Base-by-base conservation (phyloP, 53 echinoderm and acorn worm genomes). In the Temnopleurus reevesii region DNA sequence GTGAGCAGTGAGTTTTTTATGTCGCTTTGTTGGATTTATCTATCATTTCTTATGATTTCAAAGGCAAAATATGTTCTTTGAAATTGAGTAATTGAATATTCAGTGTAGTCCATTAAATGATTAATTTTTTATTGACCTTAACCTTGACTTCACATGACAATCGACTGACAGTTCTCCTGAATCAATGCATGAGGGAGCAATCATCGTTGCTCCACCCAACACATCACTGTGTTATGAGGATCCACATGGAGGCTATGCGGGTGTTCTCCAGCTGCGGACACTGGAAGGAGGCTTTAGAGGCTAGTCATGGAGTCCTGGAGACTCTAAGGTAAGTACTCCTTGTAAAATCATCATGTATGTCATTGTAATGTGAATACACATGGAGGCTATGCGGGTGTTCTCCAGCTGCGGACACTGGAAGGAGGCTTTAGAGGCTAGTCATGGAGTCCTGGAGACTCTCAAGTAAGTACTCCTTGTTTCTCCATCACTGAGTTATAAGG, bases 161-260 rank as follows among this genome's bases (percentile, higher is more conserved):
- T 47, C 47, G 87, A 2, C 87, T 87, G 17, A 47, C 53, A 19
- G 71, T 87, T 8, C 64, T 87, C 66, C 46, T 87, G 15, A 26
- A 31, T 28, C 87, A 87, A n/a, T 87, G 87, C 87, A 5, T 65
- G 8, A 51, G 71, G 51, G 64, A 87, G 87, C 87, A 87, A 19
- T 65, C 87, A 18, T 38, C 66, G 21, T 53, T 87, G 13, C 87
- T 87, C 18, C 87, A 87, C 35, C 87, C 66, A 0, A 46, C 87
- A 29, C 87, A 87, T 49, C 66, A 87, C 53, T 64, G 65, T 46
- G 47, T 47, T 6, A 25, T 87, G 46, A 45, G 66, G 30, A 18
- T 49, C 46, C 7, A 19, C 12, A 46, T 87, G 8, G 65, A 87
- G 66, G 53, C 71, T 30, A 87, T 87, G 87, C 30, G 33, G 53